Evolutionary conservation across 2,113 vertebrate genomes (phyloP), one percentile per base, ranked within the genome.

Genomic region (Cebus imitator): DNA sequence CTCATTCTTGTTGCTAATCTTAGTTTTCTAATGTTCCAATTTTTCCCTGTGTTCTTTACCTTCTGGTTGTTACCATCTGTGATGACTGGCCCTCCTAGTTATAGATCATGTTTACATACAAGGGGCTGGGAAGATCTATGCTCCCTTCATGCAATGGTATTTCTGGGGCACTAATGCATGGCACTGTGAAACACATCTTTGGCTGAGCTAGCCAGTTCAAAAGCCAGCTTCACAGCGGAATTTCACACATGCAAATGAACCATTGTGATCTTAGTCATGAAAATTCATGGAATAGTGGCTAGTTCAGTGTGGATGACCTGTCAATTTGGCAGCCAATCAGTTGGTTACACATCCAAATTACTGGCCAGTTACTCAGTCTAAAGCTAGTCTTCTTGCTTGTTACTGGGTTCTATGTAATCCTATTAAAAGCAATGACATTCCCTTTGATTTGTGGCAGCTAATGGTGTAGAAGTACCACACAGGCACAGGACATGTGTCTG

Each of bases 321-420:
- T 98, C 97, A 98, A 94, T 98, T 97, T 98, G 97, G 98, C 96
- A 98, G 97, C 92, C 94, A 96, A 96, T 97, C 95, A 95, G 96
- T 96, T 98, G 96, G 98, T 98, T 97, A 98, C 98, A 98, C 97
- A 98, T 97, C 96, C 97, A 97, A 98, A 98, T 98, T 97, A 98
- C 97, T 96, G 98, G 95, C 94, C 96, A 94, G 96, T 98, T 97
- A 95, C 92, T 97, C 96, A 30, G 90, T 92, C 94, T 96, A 97
- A 97, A 97, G 96, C 96, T 98, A 97, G 97, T 96, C 90, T 96
- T 97, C 92, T 68, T 92, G 97, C 52, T 91, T 97, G 87, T 95
- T 97, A 96, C 88, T 89, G 95, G 78, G 90, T 95, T 96, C 96
- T 97, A 45, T 97, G 96, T 98, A 98, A 98, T 97, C 96, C 96